These are phyloP conservation scores for Nycticebus coucang DNA, from an alignment of 2,113 vertebrate species.

Conservation along the genomic window DNA sequence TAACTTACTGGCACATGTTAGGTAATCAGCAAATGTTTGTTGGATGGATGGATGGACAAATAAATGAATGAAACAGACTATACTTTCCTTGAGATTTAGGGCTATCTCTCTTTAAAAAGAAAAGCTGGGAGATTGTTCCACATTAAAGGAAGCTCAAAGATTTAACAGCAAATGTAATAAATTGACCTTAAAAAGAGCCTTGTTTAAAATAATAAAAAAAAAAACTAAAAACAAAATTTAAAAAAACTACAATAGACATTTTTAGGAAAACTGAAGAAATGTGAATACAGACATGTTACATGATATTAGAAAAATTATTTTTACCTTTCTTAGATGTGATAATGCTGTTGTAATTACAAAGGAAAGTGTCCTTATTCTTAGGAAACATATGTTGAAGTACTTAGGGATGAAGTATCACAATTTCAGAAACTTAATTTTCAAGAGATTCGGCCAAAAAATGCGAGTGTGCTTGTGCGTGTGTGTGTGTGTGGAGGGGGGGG, in stretches of 20 bases:
- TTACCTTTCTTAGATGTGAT: constrained; percentile 36
- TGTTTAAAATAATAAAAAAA: neutral
- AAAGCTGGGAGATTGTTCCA: neutral
- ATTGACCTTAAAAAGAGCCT: neutral
- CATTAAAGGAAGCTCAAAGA: neutral
- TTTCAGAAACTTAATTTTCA: neutral
- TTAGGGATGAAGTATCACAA: neutral
- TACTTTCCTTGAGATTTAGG: neutral
- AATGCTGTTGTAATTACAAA: neutral
- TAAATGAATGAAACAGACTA: neutral
- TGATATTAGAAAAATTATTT: constrained; percentile 9
- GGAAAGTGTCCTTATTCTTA: neutral
- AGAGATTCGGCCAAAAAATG: neutral
- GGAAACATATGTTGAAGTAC: neutral
- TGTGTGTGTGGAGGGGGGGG: neutral
- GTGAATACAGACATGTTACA: neutral
- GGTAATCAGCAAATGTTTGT: constrained; percentile 8
- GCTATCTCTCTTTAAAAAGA: neutral
- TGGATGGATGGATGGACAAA: neutral
- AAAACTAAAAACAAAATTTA: neutral
- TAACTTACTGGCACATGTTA: neutral
- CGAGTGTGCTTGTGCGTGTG: too few species aligned
- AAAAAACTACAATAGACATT: neutral
- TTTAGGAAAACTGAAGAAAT: neutral
- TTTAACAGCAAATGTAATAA: neutral